Conservation (phyloP, 2,797 vertebrate species). For the Fratercula arctica region DNA sequence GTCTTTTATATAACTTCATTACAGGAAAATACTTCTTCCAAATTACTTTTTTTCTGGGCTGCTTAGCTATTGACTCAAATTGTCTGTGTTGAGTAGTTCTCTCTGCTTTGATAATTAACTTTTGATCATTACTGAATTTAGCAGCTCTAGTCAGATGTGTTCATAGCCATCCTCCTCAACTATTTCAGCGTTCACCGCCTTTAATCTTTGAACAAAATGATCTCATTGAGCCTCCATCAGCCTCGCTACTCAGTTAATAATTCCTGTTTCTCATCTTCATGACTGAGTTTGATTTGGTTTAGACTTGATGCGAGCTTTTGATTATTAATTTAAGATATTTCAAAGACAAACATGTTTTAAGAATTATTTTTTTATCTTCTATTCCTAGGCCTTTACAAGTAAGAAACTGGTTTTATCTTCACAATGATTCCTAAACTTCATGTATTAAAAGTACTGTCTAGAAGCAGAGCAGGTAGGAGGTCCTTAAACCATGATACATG, state of each 20-base stretch:
- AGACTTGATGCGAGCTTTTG: slow-evolving; percentile 51
- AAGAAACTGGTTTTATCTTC: slow-evolving; percentile 29
- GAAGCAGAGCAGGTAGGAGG: slow-evolving; percentile 17
- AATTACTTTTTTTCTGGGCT: slow-evolving; percentile 66
- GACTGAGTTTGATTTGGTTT: slow-evolving; percentile 58
- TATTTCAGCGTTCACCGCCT: slow-evolving; percentile 67
- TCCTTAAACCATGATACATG: not conserved
- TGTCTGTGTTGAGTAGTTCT: slow-evolving; percentile 60
- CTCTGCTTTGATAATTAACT: slow-evolving; percentile 77
- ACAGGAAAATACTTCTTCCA: slow-evolving; percentile 68
- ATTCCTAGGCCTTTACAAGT: slow-evolving; percentile 27
- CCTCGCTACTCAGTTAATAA: slow-evolving; percentile 53
- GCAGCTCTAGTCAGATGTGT: slow-evolving; percentile 70
- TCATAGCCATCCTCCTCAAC: slow-evolving; percentile 65
- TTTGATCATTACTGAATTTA: slow-evolving; percentile 73
- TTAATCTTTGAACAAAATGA: slow-evolving; percentile 73
- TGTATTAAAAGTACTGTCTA: not conserved
- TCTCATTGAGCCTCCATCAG: slow-evolving; percentile 55
- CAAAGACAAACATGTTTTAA: slow-evolving; percentile 54
- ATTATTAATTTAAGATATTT: slow-evolving; percentile 66
- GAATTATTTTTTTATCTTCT: slow-evolving; percentile 48
- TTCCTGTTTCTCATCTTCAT: slow-evolving; percentile 45
- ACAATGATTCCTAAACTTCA: not conserved
- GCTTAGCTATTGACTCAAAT: slow-evolving; percentile 73
- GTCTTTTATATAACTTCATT: slow-evolving; percentile 67